Base-by-base conservation (phyloP, 1,140 invertebrate species). In the Batillaria attramentaria region DNA sequence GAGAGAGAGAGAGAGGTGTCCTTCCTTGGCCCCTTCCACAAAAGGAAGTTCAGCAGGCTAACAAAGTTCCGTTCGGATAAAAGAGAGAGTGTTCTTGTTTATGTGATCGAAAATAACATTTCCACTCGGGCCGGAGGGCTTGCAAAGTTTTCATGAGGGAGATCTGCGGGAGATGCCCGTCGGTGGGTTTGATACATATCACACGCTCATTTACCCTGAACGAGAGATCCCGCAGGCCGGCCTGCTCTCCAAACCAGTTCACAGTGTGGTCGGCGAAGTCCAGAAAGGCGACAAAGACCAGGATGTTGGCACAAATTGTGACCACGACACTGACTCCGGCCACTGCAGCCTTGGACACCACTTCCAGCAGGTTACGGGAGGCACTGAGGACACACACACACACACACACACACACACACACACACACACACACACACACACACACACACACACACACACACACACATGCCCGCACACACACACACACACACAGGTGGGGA, bases 161-260 rank as follows among this genome's bases (percentile, higher is more conserved):
- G 16, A n/a, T 57, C 31, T 28, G 54, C 24, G 31, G 31, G 24
- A 60, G 54, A 24, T 24, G 31, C 24, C 24, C 4, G 54, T 24
- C 54, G 31, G 24, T 60, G 31, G 54, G 54, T 20, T 24, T 4
- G 24, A 28, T 60, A 24, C 54, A 60, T 28, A 60, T 60, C 31
- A 28, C 31, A 70, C 16, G 2, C 28, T 39, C 1, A 57, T 46
- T 6, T 74, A 74, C 72, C n/a, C 42, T 42, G 16, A 74, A 57
- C 13, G 43, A 33, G 8, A 74, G 20, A 31, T 43, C 20, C 3
- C n/a, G 39, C 3, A 74, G 16, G 5, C 72, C 72, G 10, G 39
- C 72, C 46, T 57, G 31, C 31, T 74, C 18, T 0, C 72, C 72
- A 37, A 74, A 74, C 72, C 72, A 74, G 18, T 74, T 24, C 28